These are phyloP conservation scores for Papilio gigon DNA, from an alignment of 2,888 invertebrate genomes.

Conservation along the genomic window DNA sequence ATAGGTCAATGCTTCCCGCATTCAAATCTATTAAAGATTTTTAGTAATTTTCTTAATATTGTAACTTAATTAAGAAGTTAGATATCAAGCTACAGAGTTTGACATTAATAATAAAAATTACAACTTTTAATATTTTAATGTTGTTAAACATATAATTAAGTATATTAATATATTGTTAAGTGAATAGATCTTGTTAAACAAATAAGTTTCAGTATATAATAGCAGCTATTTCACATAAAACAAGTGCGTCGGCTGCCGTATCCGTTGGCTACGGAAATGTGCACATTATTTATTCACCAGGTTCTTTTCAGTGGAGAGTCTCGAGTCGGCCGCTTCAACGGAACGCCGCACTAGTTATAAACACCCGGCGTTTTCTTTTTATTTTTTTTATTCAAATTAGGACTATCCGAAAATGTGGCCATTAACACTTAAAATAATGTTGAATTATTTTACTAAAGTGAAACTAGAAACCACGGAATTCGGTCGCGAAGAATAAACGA, in stretches of 20 bases:
- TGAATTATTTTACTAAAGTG: background rate
- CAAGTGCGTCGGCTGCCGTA: conserved; percentile 30
- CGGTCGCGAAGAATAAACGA: background rate
- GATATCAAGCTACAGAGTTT: too few species aligned
- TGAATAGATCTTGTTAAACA: conserved; percentile 9
- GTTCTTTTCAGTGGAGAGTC: conserved; percentile 39
- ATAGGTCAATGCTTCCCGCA: too few species aligned
- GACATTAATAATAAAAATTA: too few species aligned
- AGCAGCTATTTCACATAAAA: conserved; percentile 34
- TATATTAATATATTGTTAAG: background rate
- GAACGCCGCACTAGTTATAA: conserved; percentile 38
- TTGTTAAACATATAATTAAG: background rate
- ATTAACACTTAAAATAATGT: background rate
- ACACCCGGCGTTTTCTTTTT: conserved; percentile 36
- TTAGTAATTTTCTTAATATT: too few species aligned
- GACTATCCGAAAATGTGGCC: conserved; percentile 19
- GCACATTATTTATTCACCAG: conserved; percentile 40
- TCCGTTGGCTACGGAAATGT: conserved; percentile 39
- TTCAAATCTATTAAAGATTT: too few species aligned
- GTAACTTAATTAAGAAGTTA: too few species aligned
- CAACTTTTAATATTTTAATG: background rate
- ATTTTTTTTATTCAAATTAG: conserved; percentile 37
- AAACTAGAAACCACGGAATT: background rate
- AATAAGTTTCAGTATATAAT: conserved; percentile 40
- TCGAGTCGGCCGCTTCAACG: conserved; percentile 38